Conservation (phyloP, 2,888 invertebrate species). For the Leptinotarsa haldemani region DNA sequence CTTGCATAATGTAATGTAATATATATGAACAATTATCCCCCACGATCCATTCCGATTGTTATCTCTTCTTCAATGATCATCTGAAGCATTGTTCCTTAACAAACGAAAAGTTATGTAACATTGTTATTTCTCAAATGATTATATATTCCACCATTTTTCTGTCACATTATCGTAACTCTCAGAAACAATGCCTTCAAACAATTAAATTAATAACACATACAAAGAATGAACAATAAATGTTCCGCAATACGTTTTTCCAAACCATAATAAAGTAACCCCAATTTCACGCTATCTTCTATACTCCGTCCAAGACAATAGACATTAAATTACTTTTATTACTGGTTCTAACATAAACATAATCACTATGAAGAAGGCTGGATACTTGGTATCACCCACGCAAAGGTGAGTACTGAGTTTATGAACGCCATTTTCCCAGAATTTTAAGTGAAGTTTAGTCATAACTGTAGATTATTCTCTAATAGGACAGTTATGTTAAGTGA, state of each 20-base stretch:
- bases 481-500: conserved; percentile 35
- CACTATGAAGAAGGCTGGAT: conserved; percentile 18
- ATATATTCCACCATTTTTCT: not conserved
- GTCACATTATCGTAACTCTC: conserved; percentile 11
- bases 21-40: no score
- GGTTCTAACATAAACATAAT: conserved; percentile 30
- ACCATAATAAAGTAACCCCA: conserved; percentile 15
- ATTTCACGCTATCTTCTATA: conserved; percentile 15
- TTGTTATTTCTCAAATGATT: not conserved
- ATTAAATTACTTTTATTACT: conserved; percentile 24
- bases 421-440: conserved; percentile 38
- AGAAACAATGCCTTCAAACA: not conserved
- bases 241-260: conserved; percentile 4
- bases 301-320: conserved; percentile 16
- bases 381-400: conserved; percentile 27
- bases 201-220: not conserved
- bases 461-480: conserved; percentile 39
- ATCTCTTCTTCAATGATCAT: not conserved
- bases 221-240: conserved; percentile 14
- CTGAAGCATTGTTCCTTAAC: not conserved
- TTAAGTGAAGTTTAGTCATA: conserved; percentile 37
- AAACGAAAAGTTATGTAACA: not conserved
- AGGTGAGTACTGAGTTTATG: conserved; percentile 26
- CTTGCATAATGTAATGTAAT: no score
- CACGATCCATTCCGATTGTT: no score